These are phyloP conservation scores for Scaeva pyrastri DNA, from an alignment of 2,888 invertebrate species.

Conservation along the genomic window DNA sequence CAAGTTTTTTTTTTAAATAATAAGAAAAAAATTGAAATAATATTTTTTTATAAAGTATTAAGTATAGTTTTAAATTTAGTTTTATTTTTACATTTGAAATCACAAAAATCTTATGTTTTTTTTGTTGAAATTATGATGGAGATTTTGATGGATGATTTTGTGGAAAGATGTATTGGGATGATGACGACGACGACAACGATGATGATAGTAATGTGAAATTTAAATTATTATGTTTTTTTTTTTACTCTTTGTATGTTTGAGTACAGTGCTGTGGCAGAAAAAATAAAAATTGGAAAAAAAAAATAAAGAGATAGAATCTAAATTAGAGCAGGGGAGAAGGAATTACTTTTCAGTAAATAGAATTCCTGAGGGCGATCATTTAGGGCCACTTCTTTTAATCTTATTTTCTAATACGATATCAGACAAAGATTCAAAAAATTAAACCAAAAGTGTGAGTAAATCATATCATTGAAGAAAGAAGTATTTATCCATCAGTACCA, in stretches of 20 bases:
- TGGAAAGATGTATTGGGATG: conserved; percentile 60
- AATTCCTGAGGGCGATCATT: too few species aligned
- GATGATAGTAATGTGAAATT: conserved; percentile 27
- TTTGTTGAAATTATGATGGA: conserved; percentile 38
- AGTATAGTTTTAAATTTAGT: not conserved
- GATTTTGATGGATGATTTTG: conserved; percentile 60
- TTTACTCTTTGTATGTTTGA: not conserved
- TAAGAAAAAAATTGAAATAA: not conserved
- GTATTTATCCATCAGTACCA: too few species aligned
- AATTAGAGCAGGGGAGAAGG: too few species aligned
- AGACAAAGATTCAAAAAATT: too few species aligned
- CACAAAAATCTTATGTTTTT: not conserved
- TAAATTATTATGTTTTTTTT: not conserved
- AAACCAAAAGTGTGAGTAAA: too few species aligned
- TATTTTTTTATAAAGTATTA: not conserved
- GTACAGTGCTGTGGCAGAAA: not conserved
- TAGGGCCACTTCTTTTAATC: too few species aligned
- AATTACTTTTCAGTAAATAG: too few species aligned
- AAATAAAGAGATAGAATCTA: too few species aligned
- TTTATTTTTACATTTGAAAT: conserved; percentile 10
- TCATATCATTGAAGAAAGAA: too few species aligned
- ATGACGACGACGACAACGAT: not conserved
- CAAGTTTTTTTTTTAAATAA: conserved; percentile 61
- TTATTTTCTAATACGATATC: too few species aligned
- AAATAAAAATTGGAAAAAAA: too few species aligned